Percentiles rank a stretch among this genome's conserved stretches.
These are phyloP conservation scores for Ictidomys tridecemlineatus DNA, from an alignment of 2,113 vertebrate genomes.

Conservation along the genomic window DNA sequence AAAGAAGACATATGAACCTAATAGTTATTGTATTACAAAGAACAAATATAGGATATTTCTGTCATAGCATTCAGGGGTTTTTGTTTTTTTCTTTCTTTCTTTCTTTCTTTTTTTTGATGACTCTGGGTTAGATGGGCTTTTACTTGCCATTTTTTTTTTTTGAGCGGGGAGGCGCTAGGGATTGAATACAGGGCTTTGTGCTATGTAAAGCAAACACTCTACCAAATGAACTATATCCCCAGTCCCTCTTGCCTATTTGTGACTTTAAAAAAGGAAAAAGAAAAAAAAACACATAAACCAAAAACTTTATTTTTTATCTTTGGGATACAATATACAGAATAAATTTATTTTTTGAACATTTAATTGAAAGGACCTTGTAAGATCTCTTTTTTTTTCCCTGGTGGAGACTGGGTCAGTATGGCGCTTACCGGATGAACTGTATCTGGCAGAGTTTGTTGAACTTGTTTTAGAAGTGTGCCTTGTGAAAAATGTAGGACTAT, in stretches of 20 bases:
- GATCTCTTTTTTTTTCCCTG: not conserved
- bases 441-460: conserved; percentile 16
- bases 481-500: not conserved
- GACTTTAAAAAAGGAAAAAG: not conserved
- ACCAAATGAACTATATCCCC: no score
- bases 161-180: no score
- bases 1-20: not conserved
- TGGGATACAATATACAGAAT: not conserved
- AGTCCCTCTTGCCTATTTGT: not conserved
- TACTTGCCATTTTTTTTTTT: conserved; percentile 39
- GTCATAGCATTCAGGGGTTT: not conserved
- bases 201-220: no score
- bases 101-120: conserved; percentile 18
- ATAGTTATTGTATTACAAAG: conserved; percentile 26
- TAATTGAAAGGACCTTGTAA: not conserved
- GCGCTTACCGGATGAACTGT: not conserved
- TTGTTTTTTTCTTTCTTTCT: no score
- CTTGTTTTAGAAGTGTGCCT: not conserved
- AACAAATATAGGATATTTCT: not conserved
- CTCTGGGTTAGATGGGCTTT: conserved; percentile 19
- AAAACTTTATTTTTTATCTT: not conserved
- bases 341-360: conserved; percentile 26
- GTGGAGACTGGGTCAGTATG: not conserved
- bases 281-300: not conserved
- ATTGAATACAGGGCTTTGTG: no score